Evolutionary conservation across 2,113 vertebrate genomes (phyloP).

Genomic region (Pseudorectes ferrugineus): DNA sequence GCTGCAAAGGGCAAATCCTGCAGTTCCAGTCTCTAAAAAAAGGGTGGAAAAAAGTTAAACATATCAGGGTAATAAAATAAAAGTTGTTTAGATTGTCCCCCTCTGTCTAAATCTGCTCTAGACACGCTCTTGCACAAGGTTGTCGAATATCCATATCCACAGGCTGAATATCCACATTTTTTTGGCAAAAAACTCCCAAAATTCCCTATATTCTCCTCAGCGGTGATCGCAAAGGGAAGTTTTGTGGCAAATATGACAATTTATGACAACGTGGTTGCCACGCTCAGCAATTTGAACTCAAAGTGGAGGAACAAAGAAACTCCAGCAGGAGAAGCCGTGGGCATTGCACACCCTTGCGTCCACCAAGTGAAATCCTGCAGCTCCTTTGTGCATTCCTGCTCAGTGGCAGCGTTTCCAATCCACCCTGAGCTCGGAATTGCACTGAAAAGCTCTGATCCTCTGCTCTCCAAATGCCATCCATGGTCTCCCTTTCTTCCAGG

Average conservation of each 20-base stretch:
- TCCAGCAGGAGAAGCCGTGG: background rate
- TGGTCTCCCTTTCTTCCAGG: rapidly evolving
- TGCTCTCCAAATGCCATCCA: rapidly evolving
- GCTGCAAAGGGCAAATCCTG: conserved; percentile 33
- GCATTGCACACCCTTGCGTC: background rate
- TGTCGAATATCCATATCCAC: background rate
- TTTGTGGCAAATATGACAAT: rapidly evolving
- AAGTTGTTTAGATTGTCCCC: background rate
- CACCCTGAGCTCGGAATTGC: rapidly evolving
- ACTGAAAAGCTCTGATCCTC: background rate
- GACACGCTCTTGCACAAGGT: background rate
- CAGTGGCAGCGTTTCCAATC: rapidly evolving
- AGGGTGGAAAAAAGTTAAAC: conserved; percentile 10
- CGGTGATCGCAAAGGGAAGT: background rate
- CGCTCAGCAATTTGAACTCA: background rate
- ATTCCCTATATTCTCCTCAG: background rate
- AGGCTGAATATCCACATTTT: background rate
- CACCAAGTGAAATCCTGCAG: background rate
- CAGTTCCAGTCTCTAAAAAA: background rate
- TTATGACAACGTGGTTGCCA: background rate
- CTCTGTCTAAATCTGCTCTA: background rate
- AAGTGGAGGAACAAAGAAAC: background rate
- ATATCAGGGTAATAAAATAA: conserved; percentile 12
- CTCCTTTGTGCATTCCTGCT: background rate
- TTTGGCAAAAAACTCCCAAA: background rate